A percentile compares a stretch with the other conserved stretches of the same genome.
Evolutionary conservation across 2,113 vertebrate genomes (phyloP).

Genomic region (Platichthys stellatus): DNA sequence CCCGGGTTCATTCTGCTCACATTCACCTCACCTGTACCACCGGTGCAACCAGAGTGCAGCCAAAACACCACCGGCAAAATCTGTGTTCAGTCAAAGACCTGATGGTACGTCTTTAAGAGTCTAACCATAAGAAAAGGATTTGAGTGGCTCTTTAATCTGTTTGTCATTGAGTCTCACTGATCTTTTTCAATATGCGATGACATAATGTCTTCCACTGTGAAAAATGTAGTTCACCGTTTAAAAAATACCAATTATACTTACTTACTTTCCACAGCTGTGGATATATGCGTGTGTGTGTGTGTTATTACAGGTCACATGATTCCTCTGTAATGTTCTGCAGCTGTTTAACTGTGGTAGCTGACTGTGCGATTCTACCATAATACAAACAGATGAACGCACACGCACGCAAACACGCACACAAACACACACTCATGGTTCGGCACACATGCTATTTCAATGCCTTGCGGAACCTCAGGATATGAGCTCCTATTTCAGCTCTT

Average conservation of each 20-base stretch:
- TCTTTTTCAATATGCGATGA: slow-evolving; percentile 22
- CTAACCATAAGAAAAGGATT: neutral
- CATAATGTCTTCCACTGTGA: slow-evolving; percentile 37
- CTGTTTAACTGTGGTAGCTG: slow-evolving; percentile 73
- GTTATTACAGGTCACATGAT: slow-evolving; percentile 69
- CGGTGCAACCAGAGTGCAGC: neutral
- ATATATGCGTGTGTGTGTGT: slow-evolving; percentile 50
- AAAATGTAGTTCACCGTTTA: slow-evolving; percentile 36
- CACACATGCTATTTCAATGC: slow-evolving; percentile 33
- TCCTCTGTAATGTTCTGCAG: slow-evolving; percentile 76
- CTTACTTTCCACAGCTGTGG: slow-evolving; percentile 60
- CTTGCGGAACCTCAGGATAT: slow-evolving; percentile 48
- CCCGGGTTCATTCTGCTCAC: slow-evolving; percentile 26
- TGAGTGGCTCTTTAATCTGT: neutral
- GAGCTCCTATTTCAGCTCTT: slow-evolving; percentile 67
- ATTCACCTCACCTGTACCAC: slow-evolving; percentile 23
- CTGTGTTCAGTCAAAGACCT: neutral
- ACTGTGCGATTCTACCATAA: slow-evolving; percentile 61
- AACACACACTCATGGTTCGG: neutral
- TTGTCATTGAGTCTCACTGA: neutral
- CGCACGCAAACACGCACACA: neutral
- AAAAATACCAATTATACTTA: slow-evolving; percentile 57
- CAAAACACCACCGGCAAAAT: neutral
- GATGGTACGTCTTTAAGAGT: too few species aligned
- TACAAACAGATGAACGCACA: slow-evolving; percentile 25